Percentiles rank a stretch among this genome's conserved stretches.
These are phyloP conservation scores for Mesocricetus auratus DNA, from an alignment of 2,113 vertebrate genomes.

Conservation along the genomic window DNA sequence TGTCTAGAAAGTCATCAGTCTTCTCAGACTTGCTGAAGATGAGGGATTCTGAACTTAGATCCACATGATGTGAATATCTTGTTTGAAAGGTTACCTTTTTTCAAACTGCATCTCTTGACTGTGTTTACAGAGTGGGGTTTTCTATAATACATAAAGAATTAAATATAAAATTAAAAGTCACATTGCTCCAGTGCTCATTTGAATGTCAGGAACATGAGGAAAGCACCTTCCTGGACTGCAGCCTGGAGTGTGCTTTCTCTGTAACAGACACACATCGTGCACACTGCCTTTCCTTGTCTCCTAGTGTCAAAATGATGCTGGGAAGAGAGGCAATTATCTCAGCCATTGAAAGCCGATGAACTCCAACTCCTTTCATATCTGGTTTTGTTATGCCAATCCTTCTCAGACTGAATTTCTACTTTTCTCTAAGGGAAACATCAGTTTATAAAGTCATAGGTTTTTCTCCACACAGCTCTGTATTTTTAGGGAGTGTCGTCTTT, in stretches of 20 bases:
- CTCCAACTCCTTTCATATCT: constrained; percentile 26
- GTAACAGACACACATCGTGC: not conserved
- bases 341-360: not conserved
- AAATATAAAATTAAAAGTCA: constrained; percentile 42
- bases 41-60: constrained; percentile 59
- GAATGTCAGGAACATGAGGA: constrained; percentile 36
- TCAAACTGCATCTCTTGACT: not conserved
- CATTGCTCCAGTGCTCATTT: constrained; percentile 49
- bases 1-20: constrained; percentile 69
- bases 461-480: not conserved
- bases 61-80: constrained; percentile 52
- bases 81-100: constrained; percentile 39
- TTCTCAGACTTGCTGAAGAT: constrained; percentile 49
- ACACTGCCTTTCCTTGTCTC: not conserved
- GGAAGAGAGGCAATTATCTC: constrained; percentile 23
- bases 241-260: not conserved
- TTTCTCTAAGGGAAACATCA: not conserved
- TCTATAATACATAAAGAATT: constrained; percentile 54
- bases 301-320: constrained; percentile 15
- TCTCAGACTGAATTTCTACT: constrained; percentile 40
- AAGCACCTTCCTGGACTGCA: constrained; percentile 31
- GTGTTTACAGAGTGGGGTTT: constrained; percentile 52
- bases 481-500: not conserved
- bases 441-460: not conserved
- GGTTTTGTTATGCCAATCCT: constrained; percentile 13